Conservation (phyloP, 1,140 invertebrate species). For the Bemisia tabaci region DNA sequence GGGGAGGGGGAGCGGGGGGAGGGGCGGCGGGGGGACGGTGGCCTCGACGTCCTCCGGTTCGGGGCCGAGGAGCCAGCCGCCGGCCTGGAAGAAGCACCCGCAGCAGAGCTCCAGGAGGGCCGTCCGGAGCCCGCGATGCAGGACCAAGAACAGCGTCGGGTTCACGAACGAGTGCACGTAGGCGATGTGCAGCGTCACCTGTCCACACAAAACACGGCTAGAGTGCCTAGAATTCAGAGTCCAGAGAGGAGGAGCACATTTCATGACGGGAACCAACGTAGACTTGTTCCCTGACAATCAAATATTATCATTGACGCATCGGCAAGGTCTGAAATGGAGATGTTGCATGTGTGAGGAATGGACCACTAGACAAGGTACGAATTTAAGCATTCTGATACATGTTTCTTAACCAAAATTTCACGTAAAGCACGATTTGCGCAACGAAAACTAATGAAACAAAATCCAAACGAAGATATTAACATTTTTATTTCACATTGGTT, state of each 20-base stretch:
- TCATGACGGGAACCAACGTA: too few relatives aligned
- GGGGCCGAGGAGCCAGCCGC: constrained; percentile 40
- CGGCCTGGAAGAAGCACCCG: constrained; percentile 48
- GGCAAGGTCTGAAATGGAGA: too few relatives aligned
- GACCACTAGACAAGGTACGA: too few relatives aligned
- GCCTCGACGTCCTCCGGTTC: constrained; percentile 32
- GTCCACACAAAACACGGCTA: constrained; percentile 25
- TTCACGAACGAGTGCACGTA: constrained; percentile 78
- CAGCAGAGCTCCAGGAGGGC: constrained; percentile 56
- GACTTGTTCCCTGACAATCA: too few relatives aligned
- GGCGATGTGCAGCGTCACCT: constrained; percentile 74
- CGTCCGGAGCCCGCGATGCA: constrained; percentile 57
- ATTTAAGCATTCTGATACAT: too few relatives aligned
- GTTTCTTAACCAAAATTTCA: too few relatives aligned
- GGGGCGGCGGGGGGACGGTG: constrained; percentile 34
- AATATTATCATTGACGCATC: too few relatives aligned
- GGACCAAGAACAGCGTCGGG: constrained; percentile 60
- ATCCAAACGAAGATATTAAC: too few relatives aligned
- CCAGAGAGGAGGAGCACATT: constrained; percentile 5
- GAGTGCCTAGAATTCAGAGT: constrained; percentile 5
- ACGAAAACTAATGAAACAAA: too few relatives aligned
- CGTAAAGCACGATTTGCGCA: too few relatives aligned
- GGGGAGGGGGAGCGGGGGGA: constrained; percentile 24
- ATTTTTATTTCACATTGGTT: too few relatives aligned
- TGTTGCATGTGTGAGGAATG: too few relatives aligned